phyloP scores from a whole-genome alignment of 2,797 vertebrate genomes.

The Myiotriccus ornatus region DNA sequence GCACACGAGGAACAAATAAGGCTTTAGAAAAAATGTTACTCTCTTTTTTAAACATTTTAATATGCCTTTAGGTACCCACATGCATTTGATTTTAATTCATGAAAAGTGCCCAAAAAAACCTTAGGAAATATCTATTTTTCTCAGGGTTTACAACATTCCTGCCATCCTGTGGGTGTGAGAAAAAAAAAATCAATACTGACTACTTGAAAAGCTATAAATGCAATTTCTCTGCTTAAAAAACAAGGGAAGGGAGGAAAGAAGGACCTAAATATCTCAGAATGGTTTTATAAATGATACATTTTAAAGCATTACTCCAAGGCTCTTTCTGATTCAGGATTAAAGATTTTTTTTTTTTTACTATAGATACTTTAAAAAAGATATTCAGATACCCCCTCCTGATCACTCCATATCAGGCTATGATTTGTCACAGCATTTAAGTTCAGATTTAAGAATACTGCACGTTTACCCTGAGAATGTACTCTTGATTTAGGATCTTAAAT shows the following conservation, averaged over 20 bases:
- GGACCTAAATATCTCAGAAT: not conserved
- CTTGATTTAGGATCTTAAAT: not conserved
- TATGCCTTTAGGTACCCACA: not conserved
- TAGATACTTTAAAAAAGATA: not conserved
- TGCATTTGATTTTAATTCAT: not conserved
- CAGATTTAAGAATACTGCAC: not conserved
- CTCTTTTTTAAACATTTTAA: not conserved
- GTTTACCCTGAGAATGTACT: not conserved
- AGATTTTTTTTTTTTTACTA: not conserved
- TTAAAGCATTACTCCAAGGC: not conserved
- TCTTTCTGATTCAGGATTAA: not conserved
- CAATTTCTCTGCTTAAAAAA: not conserved
- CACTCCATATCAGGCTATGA: not conserved
- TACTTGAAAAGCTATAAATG: not conserved
- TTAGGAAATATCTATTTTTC: not conserved
- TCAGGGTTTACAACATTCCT: not conserved
- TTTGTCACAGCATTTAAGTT: not conserved
- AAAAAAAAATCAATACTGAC: not conserved
- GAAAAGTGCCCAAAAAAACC: not conserved
- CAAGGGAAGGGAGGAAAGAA: not conserved
- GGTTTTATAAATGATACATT: not conserved
- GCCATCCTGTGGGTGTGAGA: not conserved
- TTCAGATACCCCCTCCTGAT: not conserved
- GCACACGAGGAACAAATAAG: not conserved
- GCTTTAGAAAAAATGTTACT: not conserved